These are phyloP conservation scores for Liasis olivaceus DNA, from an alignment of 2,797 vertebrate genomes.

Conservation along the genomic window DNA sequence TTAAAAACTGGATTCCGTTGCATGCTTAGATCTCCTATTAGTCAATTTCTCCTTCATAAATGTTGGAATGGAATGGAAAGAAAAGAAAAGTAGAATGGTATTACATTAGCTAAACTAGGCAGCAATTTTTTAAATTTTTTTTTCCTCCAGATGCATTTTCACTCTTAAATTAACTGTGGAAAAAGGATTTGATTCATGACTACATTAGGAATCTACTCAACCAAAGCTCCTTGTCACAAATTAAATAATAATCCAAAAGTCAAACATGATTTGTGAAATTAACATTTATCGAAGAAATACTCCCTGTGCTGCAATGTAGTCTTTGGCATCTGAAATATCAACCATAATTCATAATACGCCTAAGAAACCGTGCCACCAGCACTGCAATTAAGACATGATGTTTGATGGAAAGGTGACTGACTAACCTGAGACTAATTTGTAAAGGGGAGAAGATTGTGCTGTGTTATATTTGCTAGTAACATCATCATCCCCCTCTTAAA, in stretches of 20 bases:
- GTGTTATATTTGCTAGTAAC: slow-evolving; percentile 14
- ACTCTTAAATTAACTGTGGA: slow-evolving; percentile 56
- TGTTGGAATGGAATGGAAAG: neutral
- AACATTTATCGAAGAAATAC: slow-evolving; percentile 70
- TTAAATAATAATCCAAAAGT: slow-evolving; percentile 75
- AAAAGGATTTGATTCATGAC: slow-evolving; percentile 78
- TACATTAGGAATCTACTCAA: slow-evolving; percentile 78
- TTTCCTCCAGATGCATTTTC: slow-evolving; percentile 39
- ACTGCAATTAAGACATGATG: slow-evolving; percentile 21
- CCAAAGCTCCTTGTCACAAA: slow-evolving; percentile 76
- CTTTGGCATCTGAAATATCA: slow-evolving; percentile 75
- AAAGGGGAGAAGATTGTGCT: slow-evolving; percentile 22
- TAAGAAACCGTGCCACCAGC: slow-evolving; percentile 38
- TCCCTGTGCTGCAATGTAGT: slow-evolving; percentile 60
- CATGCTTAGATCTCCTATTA: neutral
- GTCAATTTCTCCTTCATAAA: neutral
- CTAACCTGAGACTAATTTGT: slow-evolving; percentile 29
- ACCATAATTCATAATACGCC: slow-evolving; percentile 74
- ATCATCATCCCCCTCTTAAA: neutral
- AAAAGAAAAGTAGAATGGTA: slow-evolving; percentile 12
- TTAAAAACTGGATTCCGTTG: neutral
- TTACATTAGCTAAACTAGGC: slow-evolving; percentile 17
- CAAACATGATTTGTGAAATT: slow-evolving; percentile 79
- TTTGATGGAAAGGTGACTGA: slow-evolving; percentile 51
- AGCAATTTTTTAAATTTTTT: slow-evolving; percentile 34